phyloP scores from a whole-genome alignment of 2,797 vertebrate genomes.

The Macropus fuliginosus region DNA sequence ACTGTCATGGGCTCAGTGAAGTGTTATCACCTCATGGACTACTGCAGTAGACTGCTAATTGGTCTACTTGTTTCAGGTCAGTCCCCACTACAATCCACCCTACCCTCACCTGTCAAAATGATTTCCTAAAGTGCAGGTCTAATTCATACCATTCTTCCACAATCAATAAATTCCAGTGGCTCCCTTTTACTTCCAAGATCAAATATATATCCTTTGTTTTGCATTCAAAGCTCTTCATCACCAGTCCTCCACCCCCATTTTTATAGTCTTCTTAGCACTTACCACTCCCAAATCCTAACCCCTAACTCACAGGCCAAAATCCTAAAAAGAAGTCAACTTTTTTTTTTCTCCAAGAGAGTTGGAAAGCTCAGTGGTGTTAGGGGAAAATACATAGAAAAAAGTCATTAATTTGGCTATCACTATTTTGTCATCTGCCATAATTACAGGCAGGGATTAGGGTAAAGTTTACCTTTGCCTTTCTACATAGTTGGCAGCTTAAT shows the following conservation, averaged over 20 bases:
- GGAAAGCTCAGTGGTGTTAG: neutral
- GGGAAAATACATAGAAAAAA: neutral
- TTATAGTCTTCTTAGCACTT: neutral
- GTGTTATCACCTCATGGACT: neutral
- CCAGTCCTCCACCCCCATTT: neutral
- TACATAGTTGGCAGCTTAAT: neutral
- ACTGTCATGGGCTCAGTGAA: neutral
- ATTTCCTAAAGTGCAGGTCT: neutral
- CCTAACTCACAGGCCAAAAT: neutral
- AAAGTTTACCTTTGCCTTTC: neutral
- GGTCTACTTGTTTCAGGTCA: neutral
- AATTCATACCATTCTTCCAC: neutral
- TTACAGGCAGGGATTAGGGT: neutral
- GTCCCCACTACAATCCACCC: neutral
- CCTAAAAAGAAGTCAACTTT: neutral
- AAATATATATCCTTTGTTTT: neutral
- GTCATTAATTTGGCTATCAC: neutral
- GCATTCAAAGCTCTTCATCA: neutral
- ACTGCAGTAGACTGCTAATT: neutral
- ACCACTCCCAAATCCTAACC: neutral
- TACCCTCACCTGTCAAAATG: neutral
- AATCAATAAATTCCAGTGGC: neutral
- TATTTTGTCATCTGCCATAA: neutral
- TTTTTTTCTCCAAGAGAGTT: neutral
- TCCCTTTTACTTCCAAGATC: neutral